These are phyloP conservation scores for Euwallacea fornicatus DNA, from an alignment of 1,140 invertebrate species.

Conservation along the genomic window DNA sequence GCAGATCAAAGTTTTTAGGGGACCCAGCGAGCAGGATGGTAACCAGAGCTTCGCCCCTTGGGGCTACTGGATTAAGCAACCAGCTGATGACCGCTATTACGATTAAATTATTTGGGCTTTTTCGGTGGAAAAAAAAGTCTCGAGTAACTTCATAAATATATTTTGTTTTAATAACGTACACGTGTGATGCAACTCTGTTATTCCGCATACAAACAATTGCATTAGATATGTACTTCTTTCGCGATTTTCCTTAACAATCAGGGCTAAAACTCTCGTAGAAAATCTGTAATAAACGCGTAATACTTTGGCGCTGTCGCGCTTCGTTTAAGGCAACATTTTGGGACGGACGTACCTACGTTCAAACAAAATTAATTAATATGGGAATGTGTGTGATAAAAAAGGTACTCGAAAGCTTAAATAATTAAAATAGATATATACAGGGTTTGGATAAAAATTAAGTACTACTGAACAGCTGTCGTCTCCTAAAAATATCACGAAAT, in stretches of 20 bases:
- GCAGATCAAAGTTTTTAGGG: slow-evolving; percentile 72
- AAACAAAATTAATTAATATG: background rate
- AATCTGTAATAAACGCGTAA: slow-evolving; percentile 20
- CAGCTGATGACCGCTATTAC: slow-evolving; percentile 55
- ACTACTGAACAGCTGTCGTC: no score
- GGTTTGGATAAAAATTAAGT: background rate
- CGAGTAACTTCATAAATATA: slow-evolving; percentile 47
- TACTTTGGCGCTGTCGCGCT: slow-evolving; percentile 3
- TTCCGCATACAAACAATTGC: slow-evolving; percentile 38
- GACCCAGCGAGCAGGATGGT: slow-evolving; percentile 62
- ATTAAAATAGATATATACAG: slow-evolving; percentile 1
- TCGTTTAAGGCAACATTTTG: slow-evolving; percentile 20
- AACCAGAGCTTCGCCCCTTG: slow-evolving; percentile 64
- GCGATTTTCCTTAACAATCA: background rate
- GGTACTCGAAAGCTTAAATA: slow-evolving; percentile 7
- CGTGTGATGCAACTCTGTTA: slow-evolving; percentile 43
- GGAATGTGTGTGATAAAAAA: background rate
- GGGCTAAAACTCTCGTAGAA: slow-evolving; percentile 3
- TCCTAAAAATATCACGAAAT: no score
- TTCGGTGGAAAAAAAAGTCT: slow-evolving; percentile 12
- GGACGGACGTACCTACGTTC: slow-evolving; percentile 12
- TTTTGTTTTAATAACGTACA: slow-evolving; percentile 48
- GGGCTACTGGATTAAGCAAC: slow-evolving; percentile 75
- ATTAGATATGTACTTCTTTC: slow-evolving; percentile 15
- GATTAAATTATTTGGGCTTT: background rate